Evolutionary conservation across 2,888 invertebrate genomes (phyloP).

Genomic region (Hydroisotoma schaefferi): DNA sequence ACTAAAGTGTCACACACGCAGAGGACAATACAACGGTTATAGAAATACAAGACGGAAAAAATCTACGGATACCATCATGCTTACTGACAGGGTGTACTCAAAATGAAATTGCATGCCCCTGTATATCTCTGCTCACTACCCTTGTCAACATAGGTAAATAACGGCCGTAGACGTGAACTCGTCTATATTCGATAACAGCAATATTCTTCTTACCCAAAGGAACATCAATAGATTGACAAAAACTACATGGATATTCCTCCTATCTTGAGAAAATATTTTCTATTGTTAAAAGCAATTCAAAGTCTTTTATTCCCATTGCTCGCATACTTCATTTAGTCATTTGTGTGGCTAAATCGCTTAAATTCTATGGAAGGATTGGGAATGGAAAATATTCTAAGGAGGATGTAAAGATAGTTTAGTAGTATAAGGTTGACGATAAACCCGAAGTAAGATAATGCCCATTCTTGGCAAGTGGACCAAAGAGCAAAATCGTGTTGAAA

Average conservation of each 20-base stretch:
- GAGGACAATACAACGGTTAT: background rate
- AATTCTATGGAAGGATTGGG: background rate
- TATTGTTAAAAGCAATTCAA: background rate
- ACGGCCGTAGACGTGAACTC: background rate
- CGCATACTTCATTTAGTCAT: conserved; percentile 2
- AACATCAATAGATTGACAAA: too few relatives aligned
- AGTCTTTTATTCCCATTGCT: conserved; percentile 2
- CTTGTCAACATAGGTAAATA: background rate
- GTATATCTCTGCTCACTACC: background rate
- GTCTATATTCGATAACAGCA: background rate
- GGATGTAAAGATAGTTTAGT: too few relatives aligned
- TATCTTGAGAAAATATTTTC: background rate
- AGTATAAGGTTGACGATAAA: too few relatives aligned
- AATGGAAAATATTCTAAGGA: background rate
- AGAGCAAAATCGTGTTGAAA: conserved; percentile 46
- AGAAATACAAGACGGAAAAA: background rate
- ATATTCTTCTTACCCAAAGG: too few relatives aligned
- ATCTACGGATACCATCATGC: too few relatives aligned
- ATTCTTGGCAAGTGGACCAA: conserved; percentile 22
- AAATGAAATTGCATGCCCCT: too few relatives aligned
- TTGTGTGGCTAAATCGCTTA: background rate
- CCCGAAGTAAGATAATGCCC: conserved; percentile 10
- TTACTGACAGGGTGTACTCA: too few relatives aligned
- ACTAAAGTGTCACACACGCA: background rate
- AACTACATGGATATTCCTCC: background rate